These are phyloP conservation scores for Callopanchax toddi DNA, from an alignment of 2,113 vertebrate genomes.

Conservation along the genomic window DNA sequence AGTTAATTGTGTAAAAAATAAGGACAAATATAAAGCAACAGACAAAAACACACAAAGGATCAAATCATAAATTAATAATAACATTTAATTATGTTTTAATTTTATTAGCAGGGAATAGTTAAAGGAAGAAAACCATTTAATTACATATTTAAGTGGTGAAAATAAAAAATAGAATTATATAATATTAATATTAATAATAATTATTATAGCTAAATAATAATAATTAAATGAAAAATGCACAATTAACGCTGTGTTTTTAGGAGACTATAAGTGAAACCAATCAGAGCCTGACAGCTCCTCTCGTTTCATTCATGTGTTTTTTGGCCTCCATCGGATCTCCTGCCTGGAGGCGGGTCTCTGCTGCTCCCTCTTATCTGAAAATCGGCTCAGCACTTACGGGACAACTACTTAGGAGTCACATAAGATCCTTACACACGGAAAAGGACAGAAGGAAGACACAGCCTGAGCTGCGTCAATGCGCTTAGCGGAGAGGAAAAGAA, in stretches of 20 bases:
- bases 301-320: neutral
- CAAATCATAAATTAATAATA: neutral
- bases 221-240: neutral
- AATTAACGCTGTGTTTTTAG: neutral
- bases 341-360: conserved; percentile 34
- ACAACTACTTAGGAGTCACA: conserved; percentile 76
- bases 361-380: conserved; percentile 62
- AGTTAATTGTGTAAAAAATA: too few species aligned
- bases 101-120: too few species aligned
- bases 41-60: too few species aligned
- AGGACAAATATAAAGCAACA: neutral
- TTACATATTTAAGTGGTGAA: too few species aligned
- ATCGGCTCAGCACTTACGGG: conserved; percentile 73
- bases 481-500: conserved; percentile 77
- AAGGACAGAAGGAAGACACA: conserved; percentile 76
- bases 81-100: too few species aligned
- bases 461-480: conserved; percentile 73
- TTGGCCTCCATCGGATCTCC: conserved; percentile 26
- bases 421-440: conserved; percentile 70
- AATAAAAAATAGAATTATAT: too few species aligned
- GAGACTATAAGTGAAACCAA: conserved; percentile 13
- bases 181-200: conserved; percentile 2
- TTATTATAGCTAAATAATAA: conserved; percentile 19
- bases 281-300: conserved; percentile 18
- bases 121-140: too few species aligned